These are phyloP conservation scores for Zygothrica quintamaculata DNA, from an alignment of 2,888 invertebrate genomes.

Conservation along the genomic window DNA sequence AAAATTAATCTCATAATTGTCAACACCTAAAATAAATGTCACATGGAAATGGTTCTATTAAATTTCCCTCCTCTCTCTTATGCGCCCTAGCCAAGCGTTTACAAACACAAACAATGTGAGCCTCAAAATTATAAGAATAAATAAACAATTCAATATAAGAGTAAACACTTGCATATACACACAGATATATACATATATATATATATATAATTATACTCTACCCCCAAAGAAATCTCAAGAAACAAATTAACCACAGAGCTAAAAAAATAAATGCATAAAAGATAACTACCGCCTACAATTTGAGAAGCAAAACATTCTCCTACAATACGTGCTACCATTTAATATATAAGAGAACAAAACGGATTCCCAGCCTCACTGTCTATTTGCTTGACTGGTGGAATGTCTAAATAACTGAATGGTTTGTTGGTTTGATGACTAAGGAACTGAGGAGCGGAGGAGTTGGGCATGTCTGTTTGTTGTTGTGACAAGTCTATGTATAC, in stretches of 20 bases:
- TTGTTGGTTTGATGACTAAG: neutral
- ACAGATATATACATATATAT: neutral
- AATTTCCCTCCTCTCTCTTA: slow-evolving; percentile 5
- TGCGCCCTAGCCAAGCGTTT: neutral
- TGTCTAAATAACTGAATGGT: neutral
- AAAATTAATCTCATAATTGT: slow-evolving; percentile 34
- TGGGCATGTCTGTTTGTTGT: slow-evolving; percentile 30
- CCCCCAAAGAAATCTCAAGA: slow-evolving; percentile 33
- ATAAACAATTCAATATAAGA: slow-evolving; percentile 45
- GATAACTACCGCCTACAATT: slow-evolving; percentile 54
- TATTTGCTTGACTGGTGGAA: slow-evolving; percentile 28
- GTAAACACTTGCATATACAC: slow-evolving; percentile 15
- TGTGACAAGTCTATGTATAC: slow-evolving; percentile 69
- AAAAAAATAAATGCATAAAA: slow-evolving; percentile 65
- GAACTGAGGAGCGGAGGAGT: slow-evolving; percentile 24
- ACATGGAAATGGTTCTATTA: slow-evolving; percentile 36
- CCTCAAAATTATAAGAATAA: slow-evolving; percentile 38
- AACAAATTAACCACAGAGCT: slow-evolving; percentile 32
- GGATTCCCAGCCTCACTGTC: slow-evolving; percentile 37
- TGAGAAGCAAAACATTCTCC: slow-evolving; percentile 22
- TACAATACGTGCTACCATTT: slow-evolving; percentile 59
- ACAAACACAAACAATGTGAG: slow-evolving; percentile 40
- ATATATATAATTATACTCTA: slow-evolving; percentile 36
- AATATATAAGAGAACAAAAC: slow-evolving; percentile 41
- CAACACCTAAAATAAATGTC: slow-evolving; percentile 45